Evolutionary conservation across 2,888 invertebrate species (phyloP), one percentile per base, ranked within the genome.

Genomic region (Dicroscelio sp.): DNA sequence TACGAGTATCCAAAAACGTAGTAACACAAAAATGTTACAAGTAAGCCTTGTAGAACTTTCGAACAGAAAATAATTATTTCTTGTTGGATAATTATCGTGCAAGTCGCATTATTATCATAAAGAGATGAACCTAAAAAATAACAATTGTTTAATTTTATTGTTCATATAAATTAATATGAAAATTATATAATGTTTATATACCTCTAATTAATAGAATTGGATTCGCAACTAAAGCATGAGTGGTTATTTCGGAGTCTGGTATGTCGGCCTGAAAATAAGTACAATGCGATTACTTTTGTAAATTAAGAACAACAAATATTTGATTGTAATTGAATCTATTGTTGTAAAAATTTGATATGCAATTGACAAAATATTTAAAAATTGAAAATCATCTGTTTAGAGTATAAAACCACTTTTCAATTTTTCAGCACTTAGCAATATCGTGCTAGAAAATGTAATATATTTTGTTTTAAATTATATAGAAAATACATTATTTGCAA

Each of bases 1-100:
- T 90, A 80, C 5, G 27, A 35, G 38, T 71, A 87, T 33, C 87
- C 90, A 79, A 79, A 90, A 27, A 84, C 48, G 30, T 63, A 90
- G 35, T 87, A 90, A 8, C 31, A 23, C 75, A 73, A 5, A 25
- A 84, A 87, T 8, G 55, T 58, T 25, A 85, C 27, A 48, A 80
- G 30, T n/a, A 90, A 52, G 14, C 79, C 90, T 79, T 85, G 60
- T n/a, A 87, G n/a, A n/a, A n/a, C n/a, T n/a, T n/a, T n/a, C n/a
- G n/a, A n/a, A 33, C 82, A 82, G 14, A 48, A 25, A 0, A 84
- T 83, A 31, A 73, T 12, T 23, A 76, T 14, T 43, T 78, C 55
- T 20, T 27, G 27, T 75, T 84, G 69, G 33, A 89, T 20, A 30
- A 69, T 35, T 0, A 85, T 75, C 17, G 5, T 48, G 27, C 23